Evolutionary conservation across 2,113 vertebrate species (phyloP).

Genomic region (Hipposideros armiger): DNA sequence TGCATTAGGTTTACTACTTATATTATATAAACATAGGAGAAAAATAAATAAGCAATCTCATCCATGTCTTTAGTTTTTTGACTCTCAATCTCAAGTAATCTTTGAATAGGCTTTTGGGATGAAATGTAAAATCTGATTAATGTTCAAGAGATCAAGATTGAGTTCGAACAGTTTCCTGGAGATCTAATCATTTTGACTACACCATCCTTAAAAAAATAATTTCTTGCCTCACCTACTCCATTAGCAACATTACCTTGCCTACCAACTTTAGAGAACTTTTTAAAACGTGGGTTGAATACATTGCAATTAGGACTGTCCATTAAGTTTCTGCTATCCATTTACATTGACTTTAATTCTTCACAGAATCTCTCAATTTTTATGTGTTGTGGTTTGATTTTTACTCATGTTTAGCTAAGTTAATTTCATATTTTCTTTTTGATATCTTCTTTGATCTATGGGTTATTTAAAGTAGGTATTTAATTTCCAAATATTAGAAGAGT

Average conservation of each 20-base stretch:
- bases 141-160: neutral
- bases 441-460: neutral
- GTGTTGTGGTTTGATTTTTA: neutral
- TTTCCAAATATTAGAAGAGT: neutral
- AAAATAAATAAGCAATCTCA: neutral
- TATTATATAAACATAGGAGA: neutral
- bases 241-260: neutral
- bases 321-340: neutral
- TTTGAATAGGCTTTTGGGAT: neutral
- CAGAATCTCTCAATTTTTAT: neutral
- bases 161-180: neutral
- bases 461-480: conserved; percentile 18
- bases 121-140: neutral
- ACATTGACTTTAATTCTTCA: neutral
- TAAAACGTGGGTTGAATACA: neutral
- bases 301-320: neutral
- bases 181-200: neutral
- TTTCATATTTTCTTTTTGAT: neutral
- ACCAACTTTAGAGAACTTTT: conserved; percentile 1
- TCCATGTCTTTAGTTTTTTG: neutral
- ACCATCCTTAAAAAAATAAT: neutral
- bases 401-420: neutral
- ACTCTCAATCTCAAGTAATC: neutral
- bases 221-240: neutral
- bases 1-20: neutral